phyloP scores from a whole-genome alignment of 1,140 invertebrate genomes.

The Hesperophylax magnus region DNA sequence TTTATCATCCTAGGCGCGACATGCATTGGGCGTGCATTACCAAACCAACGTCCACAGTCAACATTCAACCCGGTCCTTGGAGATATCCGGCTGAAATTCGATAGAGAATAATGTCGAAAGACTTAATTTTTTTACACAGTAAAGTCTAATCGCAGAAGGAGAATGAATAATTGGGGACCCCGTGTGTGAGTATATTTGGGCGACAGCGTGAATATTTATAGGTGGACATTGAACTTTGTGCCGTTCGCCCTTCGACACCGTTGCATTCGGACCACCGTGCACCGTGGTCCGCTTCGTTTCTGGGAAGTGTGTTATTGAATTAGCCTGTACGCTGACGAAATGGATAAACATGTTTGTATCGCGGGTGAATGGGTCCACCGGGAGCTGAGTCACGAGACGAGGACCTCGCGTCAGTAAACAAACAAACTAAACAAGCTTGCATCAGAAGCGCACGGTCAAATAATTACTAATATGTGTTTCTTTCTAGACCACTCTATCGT shows the following conservation, averaged over 20 bases:
- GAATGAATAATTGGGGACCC: constrained; percentile 6
- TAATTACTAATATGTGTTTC: too few species aligned
- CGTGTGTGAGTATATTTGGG: neutral
- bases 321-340: constrained; percentile 17
- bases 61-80: neutral
- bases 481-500: too few species aligned
- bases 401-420: neutral
- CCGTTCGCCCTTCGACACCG: neutral
- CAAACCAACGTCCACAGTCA: neutral
- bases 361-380: neutral
- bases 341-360: constrained; percentile 17
- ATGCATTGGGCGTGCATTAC: neutral
- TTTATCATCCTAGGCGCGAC: neutral
- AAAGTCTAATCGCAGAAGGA: neutral
- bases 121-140: too few species aligned
- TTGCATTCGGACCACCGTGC: neutral
- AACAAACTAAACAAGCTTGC: neutral
- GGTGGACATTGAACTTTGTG: constrained; percentile 29
- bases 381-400: constrained; percentile 17
- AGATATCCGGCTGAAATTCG: too few species aligned
- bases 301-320: constrained; percentile 35
- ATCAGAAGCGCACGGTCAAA: too few species aligned
- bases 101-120: too few species aligned
- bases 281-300: neutral
- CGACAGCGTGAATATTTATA: constrained; percentile 20